Percentiles rank a stretch among this genome's conserved stretches.
Evolutionary conservation across 64 coral and sea anemone species (phyloP).

Genomic region (Actinia equina): DNA sequence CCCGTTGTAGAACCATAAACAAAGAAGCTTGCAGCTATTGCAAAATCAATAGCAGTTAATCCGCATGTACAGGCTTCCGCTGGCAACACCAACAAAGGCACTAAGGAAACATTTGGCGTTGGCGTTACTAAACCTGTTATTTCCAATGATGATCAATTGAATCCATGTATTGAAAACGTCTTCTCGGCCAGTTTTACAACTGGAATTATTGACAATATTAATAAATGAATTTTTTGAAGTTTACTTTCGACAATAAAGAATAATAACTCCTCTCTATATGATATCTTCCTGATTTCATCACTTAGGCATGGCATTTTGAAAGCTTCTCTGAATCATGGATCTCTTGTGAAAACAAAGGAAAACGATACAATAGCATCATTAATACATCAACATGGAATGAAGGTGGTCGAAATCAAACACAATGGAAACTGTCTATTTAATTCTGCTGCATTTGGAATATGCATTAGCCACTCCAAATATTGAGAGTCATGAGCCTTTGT

Average conservation of each 20-base stretch:
- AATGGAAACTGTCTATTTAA: neutral
- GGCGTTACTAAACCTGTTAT: too few species aligned
- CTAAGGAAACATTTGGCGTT: too few species aligned
- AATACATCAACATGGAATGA: neutral
- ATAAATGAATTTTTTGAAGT: too few species aligned
- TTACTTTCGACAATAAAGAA: neutral
- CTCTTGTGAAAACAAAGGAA: neutral
- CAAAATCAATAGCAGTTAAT: too few species aligned
- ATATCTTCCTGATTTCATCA: neutral
- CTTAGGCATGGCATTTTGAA: neutral
- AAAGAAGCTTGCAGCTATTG: neutral
- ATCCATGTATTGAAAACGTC: too few species aligned
- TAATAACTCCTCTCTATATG: neutral
- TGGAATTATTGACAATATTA: too few species aligned
- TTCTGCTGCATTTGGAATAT: neutral
- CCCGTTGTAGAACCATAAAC: neutral
- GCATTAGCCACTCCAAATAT: neutral
- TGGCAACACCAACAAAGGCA: too few species aligned
- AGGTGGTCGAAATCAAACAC: neutral
- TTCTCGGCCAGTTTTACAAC: too few species aligned
- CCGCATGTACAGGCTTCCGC: too few species aligned
- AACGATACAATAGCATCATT: too few species aligned
- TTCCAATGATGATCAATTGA: too few species aligned
- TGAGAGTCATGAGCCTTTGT: too few species aligned
- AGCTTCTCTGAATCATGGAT: neutral